Base-by-base conservation (phyloP, 2,113 vertebrate genomes). In the Channa argus region DNA sequence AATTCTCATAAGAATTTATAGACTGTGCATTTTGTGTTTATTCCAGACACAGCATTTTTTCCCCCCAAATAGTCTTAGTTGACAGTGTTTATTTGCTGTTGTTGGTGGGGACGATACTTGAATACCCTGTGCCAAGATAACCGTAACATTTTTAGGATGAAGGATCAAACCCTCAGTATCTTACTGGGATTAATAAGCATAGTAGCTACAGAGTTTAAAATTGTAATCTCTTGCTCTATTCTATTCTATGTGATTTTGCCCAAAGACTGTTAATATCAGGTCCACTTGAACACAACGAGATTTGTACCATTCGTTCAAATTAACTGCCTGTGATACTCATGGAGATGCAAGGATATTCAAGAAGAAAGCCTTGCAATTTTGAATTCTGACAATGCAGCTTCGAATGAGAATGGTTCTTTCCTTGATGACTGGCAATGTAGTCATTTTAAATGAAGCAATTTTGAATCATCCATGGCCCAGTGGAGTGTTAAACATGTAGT, bases 401-500 rank as follows among this genome's bases (percentile, higher is more conserved):
- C 41, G 47, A 54, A 63, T 63, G 52, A 64, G 37, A 66, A 41
- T 53, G 52, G 45, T 41, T 58, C n/a, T 77, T 74, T 24, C 55
- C 56, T 62, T 49, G 51, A 73, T 71, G 60, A 74, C 50, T 79
- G 55, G 70, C 53, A 65, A 63, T 58, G 74, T 82, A 90, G 84
- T 88, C 74, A 65, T 83, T 90, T 86, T 77, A 85, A 85, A 90
- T 77, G 47, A 85, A 86, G 88, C 74, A 69, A 59, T 81, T 88
- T 63, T 73, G 58, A 89, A 88, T 88, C 63, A 86, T 78, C 74
- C 65, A 60, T 71, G 79, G 84, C 83, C 74, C 71, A 84, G 79
- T 85, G 79, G 75, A 91, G 86, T 90, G 91, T 88, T 89, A 86
- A 92, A 91, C 86, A 90, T 92, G 84, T 86, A 88, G 74, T 79